Evolutionary conservation across 2,888 invertebrate species (phyloP), one percentile per base, ranked within the genome.

Genomic region (Microctonus aethiopoides): DNA sequence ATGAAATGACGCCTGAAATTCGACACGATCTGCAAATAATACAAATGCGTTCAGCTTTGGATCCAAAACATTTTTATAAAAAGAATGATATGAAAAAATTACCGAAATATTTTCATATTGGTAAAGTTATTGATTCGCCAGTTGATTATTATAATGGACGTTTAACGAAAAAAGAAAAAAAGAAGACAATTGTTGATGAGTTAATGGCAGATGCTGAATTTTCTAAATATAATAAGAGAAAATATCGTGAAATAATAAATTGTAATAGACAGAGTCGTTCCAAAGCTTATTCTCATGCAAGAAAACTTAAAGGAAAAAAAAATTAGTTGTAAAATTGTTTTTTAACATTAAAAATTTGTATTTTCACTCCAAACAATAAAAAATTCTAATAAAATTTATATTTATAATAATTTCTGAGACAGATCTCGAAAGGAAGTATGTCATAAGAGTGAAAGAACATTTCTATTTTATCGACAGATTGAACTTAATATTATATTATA

Each of bases 21-120:
- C 93, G 93, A 86, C 93, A 93, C 81, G 98, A 99, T 86, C 88
- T 99, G 11, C 92, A 95, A 87, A 89, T 98, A 11, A 88, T 99
- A 1, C 94, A 95, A 87, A 97, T 99, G 97, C 91, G 99, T 79
- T 94, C 95, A 0, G 95, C 91, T 0, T 87, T 98, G 11, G 94
- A 99, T 88, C 95, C 97, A 0, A 97, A 97, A 85, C 93, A 92
- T 76, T 98, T 98, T 87, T 99, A 98, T 88, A 98, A 98, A 87
- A 94, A 95, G 81, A 96, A 95, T 84, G 95, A 96, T 82, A 89
- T 93, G 76, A 93, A 94, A 87, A 92, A 91, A 0, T 82, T 96
- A 36, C 98, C 98, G 0, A 98, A 98, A 87, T 98, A 95, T 85
- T 98, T 98, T 87, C 84, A 94, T 91, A 89, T 95, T 81, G 95